Percentiles rank a stretch among this genome's conserved stretches.
phyloP scores from a whole-genome alignment of 2,113 vertebrate genomes.

The Zeus faber region DNA sequence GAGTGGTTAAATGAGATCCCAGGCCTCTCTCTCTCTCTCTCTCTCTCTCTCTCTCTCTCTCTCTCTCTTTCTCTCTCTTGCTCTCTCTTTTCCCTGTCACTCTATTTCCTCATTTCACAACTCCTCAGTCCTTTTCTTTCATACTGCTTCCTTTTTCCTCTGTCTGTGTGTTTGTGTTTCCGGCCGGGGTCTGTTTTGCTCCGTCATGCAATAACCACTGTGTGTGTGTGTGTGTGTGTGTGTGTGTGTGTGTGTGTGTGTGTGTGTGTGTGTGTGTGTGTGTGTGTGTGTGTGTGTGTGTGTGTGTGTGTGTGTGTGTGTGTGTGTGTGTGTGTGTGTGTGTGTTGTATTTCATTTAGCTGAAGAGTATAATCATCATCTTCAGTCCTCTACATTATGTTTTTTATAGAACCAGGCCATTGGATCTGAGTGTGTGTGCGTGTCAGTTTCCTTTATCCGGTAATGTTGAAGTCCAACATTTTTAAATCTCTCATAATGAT shows the following conservation, averaged over 20 bases:
- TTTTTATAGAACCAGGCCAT: no score
- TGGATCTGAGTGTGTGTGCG: no score
- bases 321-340: not conserved
- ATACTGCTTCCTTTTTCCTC: not conserved
- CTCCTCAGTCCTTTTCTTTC: not conserved
- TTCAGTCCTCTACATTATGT: slow-evolving; percentile 30
- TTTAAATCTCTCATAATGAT: no score
- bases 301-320: slow-evolving; percentile 3
- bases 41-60: slow-evolving; percentile 23
- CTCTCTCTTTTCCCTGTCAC: not conserved
- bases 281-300: slow-evolving; percentile 12
- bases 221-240: not conserved
- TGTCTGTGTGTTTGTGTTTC: not conserved
- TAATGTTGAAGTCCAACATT: no score
- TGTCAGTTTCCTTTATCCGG: no score
- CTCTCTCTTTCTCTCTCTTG: slow-evolving; percentile 20
- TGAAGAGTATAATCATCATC: slow-evolving; percentile 20
- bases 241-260: slow-evolving; percentile 3
- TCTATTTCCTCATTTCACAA: no score
- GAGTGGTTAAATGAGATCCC: slow-evolving; percentile 42
- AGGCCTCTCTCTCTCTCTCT: slow-evolving; percentile 43
- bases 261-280: not conserved
- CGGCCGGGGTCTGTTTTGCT: not conserved
- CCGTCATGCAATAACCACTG: no score
- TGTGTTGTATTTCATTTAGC: slow-evolving; percentile 4